These are phyloP conservation scores for Notolepis coatsorum DNA, from an alignment of 2,797 vertebrate genomes.

Conservation along the genomic window DNA sequence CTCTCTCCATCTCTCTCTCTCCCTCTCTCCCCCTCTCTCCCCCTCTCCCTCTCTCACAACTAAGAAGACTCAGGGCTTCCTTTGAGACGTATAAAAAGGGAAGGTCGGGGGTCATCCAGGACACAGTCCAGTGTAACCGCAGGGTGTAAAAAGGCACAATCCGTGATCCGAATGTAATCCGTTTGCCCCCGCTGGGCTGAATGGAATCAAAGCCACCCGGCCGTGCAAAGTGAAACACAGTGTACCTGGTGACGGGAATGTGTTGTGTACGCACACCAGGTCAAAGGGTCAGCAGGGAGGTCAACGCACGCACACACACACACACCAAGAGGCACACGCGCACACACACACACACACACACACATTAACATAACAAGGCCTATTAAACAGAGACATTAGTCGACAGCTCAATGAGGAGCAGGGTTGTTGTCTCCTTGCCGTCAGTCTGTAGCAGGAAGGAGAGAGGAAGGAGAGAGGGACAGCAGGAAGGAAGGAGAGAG, in stretches of 20 bases:
- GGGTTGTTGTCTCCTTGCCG: not conserved
- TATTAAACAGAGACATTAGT: constrained; percentile 8
- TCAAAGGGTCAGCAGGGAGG: constrained; percentile 4
- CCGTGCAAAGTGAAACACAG: constrained; percentile 10
- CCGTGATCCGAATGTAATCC: no score
- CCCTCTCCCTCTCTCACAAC: no score
- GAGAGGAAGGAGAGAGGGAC: no score
- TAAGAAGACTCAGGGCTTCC: no score
- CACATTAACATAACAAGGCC: not conserved
- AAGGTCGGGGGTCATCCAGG: no score
- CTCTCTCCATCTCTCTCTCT: no score
- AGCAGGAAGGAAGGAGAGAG: not conserved
- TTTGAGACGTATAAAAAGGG: no score
- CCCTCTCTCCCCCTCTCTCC: no score
- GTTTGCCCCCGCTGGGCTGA: no score
- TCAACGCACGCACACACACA: not conserved
- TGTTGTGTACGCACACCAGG: constrained; percentile 1
- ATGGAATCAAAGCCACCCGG: constrained; percentile 36
- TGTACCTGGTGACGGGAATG: not conserved
- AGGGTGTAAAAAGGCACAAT: no score
- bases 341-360: not conserved
- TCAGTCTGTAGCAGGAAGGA: constrained; percentile 5
- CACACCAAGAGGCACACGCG: no score
- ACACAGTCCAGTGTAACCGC: no score
- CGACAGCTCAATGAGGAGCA: not conserved